phyloP scores from a whole-genome alignment of 1,140 invertebrate species.

The Zaprionus africanus region DNA sequence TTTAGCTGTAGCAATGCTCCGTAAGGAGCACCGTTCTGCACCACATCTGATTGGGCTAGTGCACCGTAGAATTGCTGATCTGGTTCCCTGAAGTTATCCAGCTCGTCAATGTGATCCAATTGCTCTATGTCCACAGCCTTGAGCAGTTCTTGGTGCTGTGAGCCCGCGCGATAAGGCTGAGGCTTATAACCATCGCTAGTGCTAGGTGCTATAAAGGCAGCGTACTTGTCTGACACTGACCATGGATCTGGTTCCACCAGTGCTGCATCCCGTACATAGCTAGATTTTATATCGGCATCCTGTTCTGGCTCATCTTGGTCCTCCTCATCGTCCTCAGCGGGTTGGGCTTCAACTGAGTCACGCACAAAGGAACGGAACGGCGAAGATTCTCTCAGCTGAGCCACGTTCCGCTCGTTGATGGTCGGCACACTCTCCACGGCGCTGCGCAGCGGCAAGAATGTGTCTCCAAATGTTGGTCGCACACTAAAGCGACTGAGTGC shows the following conservation, averaged over 20 bases:
- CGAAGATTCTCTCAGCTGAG: slow-evolving; percentile 45
- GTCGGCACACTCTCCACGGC: slow-evolving; percentile 87
- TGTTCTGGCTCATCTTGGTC: slow-evolving; percentile 34
- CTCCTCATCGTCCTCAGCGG: slow-evolving; percentile 69
- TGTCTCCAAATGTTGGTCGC: slow-evolving; percentile 63
- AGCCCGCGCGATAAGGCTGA: slow-evolving; percentile 72
- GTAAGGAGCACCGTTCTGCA: slow-evolving; percentile 40
- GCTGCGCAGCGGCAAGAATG: slow-evolving; percentile 85
- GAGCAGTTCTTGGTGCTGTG: slow-evolving; percentile 75
- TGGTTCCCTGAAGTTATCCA: slow-evolving; percentile 52
- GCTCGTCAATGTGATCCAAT: slow-evolving; percentile 65
- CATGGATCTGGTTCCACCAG: slow-evolving; percentile 51
- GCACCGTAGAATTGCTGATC: slow-evolving; percentile 63
- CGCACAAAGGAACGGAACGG: slow-evolving; percentile 84
- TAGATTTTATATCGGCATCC: neutral
- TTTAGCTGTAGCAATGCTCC: slow-evolving; percentile 62
- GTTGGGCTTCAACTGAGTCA: slow-evolving; percentile 87
- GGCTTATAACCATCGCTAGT: slow-evolving; percentile 41
- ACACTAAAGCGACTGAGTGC: slow-evolving; percentile 56
- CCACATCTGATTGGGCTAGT: slow-evolving; percentile 33
- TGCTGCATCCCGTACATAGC: slow-evolving; percentile 32
- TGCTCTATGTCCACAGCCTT: slow-evolving; percentile 57
- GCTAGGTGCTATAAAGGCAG: slow-evolving; percentile 82
- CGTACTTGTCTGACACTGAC: slow-evolving; percentile 77
- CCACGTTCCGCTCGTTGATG: slow-evolving; percentile 50